phyloP scores from a whole-genome alignment of 2,113 vertebrate genomes.

The Cathartes aura region DNA sequence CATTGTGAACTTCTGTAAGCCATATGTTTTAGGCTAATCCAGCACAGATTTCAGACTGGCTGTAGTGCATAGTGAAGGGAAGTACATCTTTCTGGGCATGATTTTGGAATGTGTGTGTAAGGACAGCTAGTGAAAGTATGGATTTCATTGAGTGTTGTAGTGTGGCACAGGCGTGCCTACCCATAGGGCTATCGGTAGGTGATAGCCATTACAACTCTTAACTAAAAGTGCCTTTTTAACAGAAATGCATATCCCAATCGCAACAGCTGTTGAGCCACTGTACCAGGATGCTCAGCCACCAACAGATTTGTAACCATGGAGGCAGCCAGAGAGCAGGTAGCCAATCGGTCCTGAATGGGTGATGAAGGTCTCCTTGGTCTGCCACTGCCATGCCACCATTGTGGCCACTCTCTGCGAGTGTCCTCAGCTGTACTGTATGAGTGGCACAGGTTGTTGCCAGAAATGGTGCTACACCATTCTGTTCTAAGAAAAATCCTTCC shows the following conservation, averaged over 20 bases:
- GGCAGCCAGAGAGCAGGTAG: background rate
- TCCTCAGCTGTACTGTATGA: background rate
- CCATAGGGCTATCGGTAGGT: accelerated
- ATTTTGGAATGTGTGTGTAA: background rate
- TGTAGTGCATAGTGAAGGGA: background rate
- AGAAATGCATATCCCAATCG: accelerated
- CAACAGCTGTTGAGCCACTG: background rate
- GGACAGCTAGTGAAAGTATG: background rate
- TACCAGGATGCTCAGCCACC: background rate
- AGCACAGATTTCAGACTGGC: background rate
- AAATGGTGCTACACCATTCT: background rate
- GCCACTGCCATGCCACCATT: background rate
- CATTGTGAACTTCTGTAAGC: background rate
- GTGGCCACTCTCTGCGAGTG: background rate
- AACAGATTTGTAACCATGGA: background rate
- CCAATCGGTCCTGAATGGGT: accelerated
- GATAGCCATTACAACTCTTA: background rate
- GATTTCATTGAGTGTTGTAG: background rate
- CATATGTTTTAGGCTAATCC: background rate
- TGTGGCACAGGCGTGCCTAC: background rate
- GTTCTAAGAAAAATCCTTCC: background rate
- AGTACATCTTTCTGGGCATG: background rate
- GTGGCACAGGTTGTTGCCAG: background rate
- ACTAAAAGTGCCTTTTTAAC: background rate
- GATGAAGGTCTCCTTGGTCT: background rate